Percentiles rank a stretch among this genome's conserved stretches.
phyloP scores from a whole-genome alignment of 2,888 invertebrate genomes.

The Exocentrus adspersus region DNA sequence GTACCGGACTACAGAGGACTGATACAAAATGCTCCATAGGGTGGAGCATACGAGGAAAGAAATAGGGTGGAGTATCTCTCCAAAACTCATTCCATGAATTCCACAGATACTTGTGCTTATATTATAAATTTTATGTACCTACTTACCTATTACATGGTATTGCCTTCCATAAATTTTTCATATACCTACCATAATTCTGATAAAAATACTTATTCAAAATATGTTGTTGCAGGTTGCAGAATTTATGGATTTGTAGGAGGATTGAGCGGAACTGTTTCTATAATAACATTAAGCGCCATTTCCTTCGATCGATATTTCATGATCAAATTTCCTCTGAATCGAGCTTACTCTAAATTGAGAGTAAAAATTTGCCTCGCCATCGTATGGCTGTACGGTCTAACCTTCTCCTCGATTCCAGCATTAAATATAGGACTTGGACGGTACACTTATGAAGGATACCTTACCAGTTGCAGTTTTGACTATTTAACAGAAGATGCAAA shows the following conservation, averaged over 20 bases:
- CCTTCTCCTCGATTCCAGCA: slow-evolving; percentile 77
- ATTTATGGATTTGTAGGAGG: slow-evolving; percentile 85
- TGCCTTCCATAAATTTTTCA: too few relatives aligned
- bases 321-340: slow-evolving; percentile 80
- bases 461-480: slow-evolving; percentile 88
- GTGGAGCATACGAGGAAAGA: too few relatives aligned
- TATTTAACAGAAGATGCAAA: slow-evolving; percentile 75
- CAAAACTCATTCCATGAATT: too few relatives aligned
- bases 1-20: too few relatives aligned
- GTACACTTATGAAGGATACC: slow-evolving; percentile 85
- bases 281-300: slow-evolving; percentile 82
- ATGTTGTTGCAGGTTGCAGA: slow-evolving; percentile 72
- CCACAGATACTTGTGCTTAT: too few relatives aligned
- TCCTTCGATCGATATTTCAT: slow-evolving; percentile 85
- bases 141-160: too few relatives aligned
- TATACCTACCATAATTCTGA: too few relatives aligned
- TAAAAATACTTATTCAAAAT: not conserved
- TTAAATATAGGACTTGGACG: slow-evolving; percentile 75
- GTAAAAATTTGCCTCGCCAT: slow-evolving; percentile 69
- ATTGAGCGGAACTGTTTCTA: slow-evolving; percentile 82
- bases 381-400: slow-evolving; percentile 79
- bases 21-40: too few relatives aligned
- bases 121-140: too few relatives aligned
- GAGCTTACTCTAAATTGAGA: slow-evolving; percentile 71
- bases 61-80: too few relatives aligned